Evolutionary conservation across 2,888 invertebrate species (phyloP), one percentile per base, ranked within the genome.

Genomic region (Campoplex capitator): DNA sequence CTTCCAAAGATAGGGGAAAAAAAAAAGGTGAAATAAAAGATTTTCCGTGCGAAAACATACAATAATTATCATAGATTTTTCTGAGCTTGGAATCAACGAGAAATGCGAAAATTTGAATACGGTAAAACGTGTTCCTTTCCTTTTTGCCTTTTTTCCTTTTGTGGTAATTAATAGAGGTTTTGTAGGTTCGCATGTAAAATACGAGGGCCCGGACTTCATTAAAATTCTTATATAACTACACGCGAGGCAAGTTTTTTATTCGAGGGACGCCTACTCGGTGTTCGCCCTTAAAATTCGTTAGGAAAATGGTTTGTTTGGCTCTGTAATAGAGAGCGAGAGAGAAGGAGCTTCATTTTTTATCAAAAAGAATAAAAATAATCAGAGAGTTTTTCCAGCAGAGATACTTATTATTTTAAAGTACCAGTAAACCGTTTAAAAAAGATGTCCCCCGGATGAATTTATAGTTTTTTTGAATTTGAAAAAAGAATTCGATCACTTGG

Each of bases 171-270:
- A 82, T 65, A 18, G 51, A 74, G 48, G 54, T 85, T 75, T 28
- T 45, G 54, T 80, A 48, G 58, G 73, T 67, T 23, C 45, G 32
- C 58, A 77, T 81, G 68, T 56, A 38, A 42, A 42, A 68, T 62
- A 65, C 56, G 51, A 45, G 75, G 88, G 88, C 87, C 84, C 84
- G 85, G 89, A 91, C 89, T 92, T 91, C 88, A 91, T 92, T 92
- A 92, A 91, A 92, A 92, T 91, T 91, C 91, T 90, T 54, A 18
- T 35, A 35, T 86, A 87, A 73, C 73, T 48, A 62, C 85, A 77
- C 79, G n/a, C 65, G 32, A 2, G 85, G 75, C 78, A 78, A 83
- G 83, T 88, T 90, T 90, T 92, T 91, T 91, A 91, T 90, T 91
- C 88, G 65, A 62, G 45, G 73, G 76, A 75, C 28, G 28, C 80